Base-by-base conservation (phyloP, 2,797 vertebrate species). In the Sebastes matsubarae region DNA sequence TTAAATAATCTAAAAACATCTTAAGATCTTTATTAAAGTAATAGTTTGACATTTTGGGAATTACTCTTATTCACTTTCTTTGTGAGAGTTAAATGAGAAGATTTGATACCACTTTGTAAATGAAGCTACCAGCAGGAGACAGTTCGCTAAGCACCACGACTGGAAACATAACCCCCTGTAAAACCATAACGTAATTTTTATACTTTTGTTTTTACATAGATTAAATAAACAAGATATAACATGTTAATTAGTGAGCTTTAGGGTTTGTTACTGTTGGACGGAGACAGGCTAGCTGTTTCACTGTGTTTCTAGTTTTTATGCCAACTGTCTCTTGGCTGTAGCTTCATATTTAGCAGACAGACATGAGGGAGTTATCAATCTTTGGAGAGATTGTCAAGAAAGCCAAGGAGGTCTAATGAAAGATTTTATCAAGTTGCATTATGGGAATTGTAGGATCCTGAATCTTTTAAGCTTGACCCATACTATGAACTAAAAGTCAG, bases 381-480 rank as follows among this genome's bases (percentile, higher is more conserved):
- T 52, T 52, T 52, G 50, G 50, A 52, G 20, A 52, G 50, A 52
- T 9, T 52, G 50, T 20, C 18, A 20, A 52, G 50, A 52, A 52
- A 52, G 50, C 8, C 50, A 52, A n/a, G 50, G 8, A 2, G 2
- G 65, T 4, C 11, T 11, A 46, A 67, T 12, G 25, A 67, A 27
- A n/a, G 6, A 55, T 32, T 32, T 68, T 9, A 14, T 32, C 8
- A 32, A 60, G 52, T 52, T 72, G 59, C 29, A 63, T 52, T 0
- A 32, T 72, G 59, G 42, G n/a, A 63, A 52, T n/a, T 63, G 73
- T 60, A 29, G 58, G 42, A 30, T 63, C 50, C 30, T 16, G 34
- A n/a, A 46, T 63, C 8, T 38, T 55, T 36, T 1, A 29, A 12
- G 25, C 25, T 46, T 18, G 64, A 68, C 9, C 36, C 20, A 25